Evolutionary conservation across 1,140 invertebrate species (phyloP).

Genomic region (Drosophila serrata): DNA sequence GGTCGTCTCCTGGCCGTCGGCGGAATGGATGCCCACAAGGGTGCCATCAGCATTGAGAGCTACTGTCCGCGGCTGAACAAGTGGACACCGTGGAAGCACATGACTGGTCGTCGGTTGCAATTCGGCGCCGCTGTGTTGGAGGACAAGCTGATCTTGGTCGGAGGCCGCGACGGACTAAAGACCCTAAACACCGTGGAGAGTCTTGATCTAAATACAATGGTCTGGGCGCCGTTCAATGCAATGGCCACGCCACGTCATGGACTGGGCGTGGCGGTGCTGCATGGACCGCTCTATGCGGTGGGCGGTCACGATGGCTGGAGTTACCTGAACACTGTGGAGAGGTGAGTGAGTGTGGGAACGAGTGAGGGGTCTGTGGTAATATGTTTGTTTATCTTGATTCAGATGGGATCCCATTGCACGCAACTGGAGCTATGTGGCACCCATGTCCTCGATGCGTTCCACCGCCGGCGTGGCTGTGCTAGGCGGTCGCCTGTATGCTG

Average conservation of each 20-base stretch:
- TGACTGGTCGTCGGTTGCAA: constrained; percentile 93
- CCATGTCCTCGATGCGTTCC: constrained; percentile 94
- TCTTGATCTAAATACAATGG: constrained; percentile 91
- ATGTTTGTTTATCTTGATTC: not conserved
- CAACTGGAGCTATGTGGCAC: constrained; percentile 94
- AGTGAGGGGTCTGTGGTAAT: not conserved
- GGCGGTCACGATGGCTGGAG: constrained; percentile 98
- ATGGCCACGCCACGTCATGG: constrained; percentile 98
- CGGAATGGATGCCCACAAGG: constrained; percentile 96
- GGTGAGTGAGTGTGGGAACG: constrained; percentile 85
- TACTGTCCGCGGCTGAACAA: constrained; percentile 94
- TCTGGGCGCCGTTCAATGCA: constrained; percentile 92
- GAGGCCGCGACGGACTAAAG: constrained; percentile 97
- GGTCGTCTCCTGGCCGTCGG: constrained; percentile 94
- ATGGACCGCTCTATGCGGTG: constrained; percentile 96
- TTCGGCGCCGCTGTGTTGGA: constrained; percentile 96
- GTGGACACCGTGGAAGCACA: constrained; percentile 92
- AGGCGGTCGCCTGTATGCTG: constrained; percentile 94
- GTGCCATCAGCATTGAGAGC: constrained; percentile 94
- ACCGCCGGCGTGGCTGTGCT: constrained; percentile 96
- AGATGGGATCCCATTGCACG: constrained; percentile 94
- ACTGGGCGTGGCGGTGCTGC: constrained; percentile 94
- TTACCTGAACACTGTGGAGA: constrained; percentile 96
- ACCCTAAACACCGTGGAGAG: constrained; percentile 95
- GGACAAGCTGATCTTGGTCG: constrained; percentile 92